These are phyloP conservation scores for Tyrannus savana DNA, from an alignment of 2,113 vertebrate genomes.

Conservation along the genomic window DNA sequence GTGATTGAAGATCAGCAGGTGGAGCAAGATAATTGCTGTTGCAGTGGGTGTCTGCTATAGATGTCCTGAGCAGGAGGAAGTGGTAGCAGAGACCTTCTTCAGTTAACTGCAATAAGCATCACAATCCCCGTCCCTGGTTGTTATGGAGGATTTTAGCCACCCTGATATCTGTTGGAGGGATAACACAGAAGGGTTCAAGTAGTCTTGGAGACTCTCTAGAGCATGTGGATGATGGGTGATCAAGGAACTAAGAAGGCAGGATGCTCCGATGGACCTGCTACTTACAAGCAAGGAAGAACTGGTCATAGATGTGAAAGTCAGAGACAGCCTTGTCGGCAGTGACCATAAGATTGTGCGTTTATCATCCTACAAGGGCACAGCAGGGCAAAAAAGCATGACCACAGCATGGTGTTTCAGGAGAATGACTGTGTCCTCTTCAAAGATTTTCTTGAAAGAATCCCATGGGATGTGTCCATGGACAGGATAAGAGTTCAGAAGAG, in stretches of 20 bases:
- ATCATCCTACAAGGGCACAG: no score
- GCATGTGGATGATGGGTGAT: rapidly evolving
- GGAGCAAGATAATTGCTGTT: not conserved
- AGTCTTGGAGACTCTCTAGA: not conserved
- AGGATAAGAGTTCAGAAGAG: not conserved
- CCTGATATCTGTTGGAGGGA: not conserved
- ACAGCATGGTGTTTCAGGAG: not conserved
- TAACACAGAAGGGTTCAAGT: not conserved
- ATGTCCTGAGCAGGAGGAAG: not conserved
- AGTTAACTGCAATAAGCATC: not conserved
- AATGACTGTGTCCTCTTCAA: not conserved
- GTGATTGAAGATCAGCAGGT: not conserved
- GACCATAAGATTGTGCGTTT: not conserved
- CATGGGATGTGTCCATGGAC: not conserved
- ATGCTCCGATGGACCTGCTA: not conserved
- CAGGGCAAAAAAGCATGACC: not conserved
- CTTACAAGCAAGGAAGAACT: not conserved
- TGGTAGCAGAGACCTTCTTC: not conserved
- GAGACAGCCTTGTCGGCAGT: not conserved
- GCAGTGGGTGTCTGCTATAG: not conserved
- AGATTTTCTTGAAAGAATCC: not conserved
- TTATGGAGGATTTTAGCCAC: not conserved
- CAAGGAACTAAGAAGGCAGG: not conserved
- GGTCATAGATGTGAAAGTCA: not conserved
- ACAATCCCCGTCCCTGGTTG: not conserved